Base-by-base conservation (phyloP, 2,113 vertebrate species). In the Ailurus styani region DNA sequence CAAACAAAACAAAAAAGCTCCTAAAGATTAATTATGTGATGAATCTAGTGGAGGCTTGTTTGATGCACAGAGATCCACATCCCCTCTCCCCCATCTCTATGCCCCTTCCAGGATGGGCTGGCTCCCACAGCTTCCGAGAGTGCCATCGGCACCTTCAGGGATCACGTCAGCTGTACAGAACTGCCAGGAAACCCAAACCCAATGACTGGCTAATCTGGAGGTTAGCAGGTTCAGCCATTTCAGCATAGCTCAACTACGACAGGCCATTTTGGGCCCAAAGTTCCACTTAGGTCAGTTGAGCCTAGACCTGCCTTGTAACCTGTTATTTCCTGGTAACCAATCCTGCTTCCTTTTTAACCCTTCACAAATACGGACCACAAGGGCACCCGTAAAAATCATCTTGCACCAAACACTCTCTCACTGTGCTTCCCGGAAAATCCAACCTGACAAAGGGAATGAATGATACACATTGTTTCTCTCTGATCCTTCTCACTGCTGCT, bases 181-280 rank as follows among this genome's bases (percentile, higher is more conserved):
- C 17, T 2, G 10, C 0, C 1, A 0, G 21, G 21, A 12, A 1
- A 37, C 37, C 18, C 66, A 81, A 3, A 75, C 14, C 7, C 27
- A 85, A 7, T 6, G 21, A 9, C 18, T 18, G 37, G 34, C 4
- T 29, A 62, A 25, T 9, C 10, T 25, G 29, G 13, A 31, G 15
- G 23, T 18, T 15, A 23, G 27, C 5, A 52, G 78, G 11, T 34
- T 91, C 34, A 85, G 93, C 14, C 31, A 47, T 50, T 55, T 9
- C 31, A 78, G 12, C 17, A 42, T 1, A 29, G 14, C 20, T 47
- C 50, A 77, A 47, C 14, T 75, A 13, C 34, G 12, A 68, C 6
- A 78, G 66, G 47, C 21, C 54, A 40, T 54, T 45, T 25, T 64
- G 47, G 54, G 7, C n/a, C 31, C 31, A 31, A 25, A 17, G 6